Percentiles rank a stretch among this genome's conserved stretches.
These are phyloP conservation scores for Ctenicera cuprea DNA, from an alignment of 2,888 invertebrate genomes.

Conservation along the genomic window DNA sequence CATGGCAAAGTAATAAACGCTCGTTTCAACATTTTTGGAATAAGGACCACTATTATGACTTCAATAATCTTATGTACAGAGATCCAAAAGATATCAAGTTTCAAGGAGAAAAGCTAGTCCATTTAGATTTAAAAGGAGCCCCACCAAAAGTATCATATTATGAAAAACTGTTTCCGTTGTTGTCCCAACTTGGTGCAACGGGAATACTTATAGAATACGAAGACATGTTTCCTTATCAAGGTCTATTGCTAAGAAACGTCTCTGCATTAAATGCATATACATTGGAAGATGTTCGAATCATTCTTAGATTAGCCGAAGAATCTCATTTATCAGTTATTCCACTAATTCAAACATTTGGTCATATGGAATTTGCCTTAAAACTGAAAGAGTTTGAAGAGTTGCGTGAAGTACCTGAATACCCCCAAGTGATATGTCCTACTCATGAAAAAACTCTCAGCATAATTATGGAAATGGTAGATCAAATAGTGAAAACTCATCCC, in stretches of 20 bases:
- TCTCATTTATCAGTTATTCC: conserved; percentile 84
- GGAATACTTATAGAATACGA: conserved; percentile 90
- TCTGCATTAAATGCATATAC: conserved; percentile 81
- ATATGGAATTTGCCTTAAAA: conserved; percentile 88
- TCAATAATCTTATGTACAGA: conserved; percentile 5
- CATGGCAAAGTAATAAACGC: conserved; percentile 27
- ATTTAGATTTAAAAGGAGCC: conserved; percentile 90
- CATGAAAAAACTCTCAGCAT: conserved; percentile 75
- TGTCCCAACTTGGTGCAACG: conserved; percentile 82
- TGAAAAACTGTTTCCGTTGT: conserved; percentile 76
- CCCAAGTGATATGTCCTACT: conserved; percentile 83
- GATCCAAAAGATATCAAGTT: conserved; percentile 42
- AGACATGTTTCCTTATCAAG: conserved; percentile 89
- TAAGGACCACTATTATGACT: conserved; percentile 13
- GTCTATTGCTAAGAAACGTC: conserved; percentile 74
- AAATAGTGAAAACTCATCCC: conserved; percentile 79
- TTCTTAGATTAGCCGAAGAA: conserved; percentile 74
- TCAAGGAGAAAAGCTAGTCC: conserved; percentile 79
- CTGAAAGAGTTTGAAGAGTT: conserved; percentile 79
- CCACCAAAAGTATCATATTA: conserved; percentile 82
- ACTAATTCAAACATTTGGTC: conserved; percentile 90
- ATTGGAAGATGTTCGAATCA: conserved; percentile 73
- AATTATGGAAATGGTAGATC: conserved; percentile 82
- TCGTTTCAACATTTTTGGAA: not conserved
- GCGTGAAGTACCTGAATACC: conserved; percentile 78